Evolutionary conservation across 2,113 vertebrate genomes (phyloP), one percentile per base, ranked within the genome.

Genomic region (Calonectris borealis): DNA sequence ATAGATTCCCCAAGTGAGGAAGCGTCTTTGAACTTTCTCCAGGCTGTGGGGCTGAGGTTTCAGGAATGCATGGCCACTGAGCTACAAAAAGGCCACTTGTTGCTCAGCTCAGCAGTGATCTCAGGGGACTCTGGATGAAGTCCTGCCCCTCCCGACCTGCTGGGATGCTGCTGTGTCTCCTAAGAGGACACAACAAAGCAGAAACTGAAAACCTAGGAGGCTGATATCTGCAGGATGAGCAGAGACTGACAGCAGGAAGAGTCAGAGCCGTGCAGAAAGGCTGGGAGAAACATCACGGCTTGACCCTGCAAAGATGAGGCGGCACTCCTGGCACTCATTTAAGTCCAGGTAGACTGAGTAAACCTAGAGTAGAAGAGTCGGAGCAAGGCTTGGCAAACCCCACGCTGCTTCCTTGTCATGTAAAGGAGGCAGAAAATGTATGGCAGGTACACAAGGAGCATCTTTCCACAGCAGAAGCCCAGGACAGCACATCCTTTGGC

Each of bases 401-500:
- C 2, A 0, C 0, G 0, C 42, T 29, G 25, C 17, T 86, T 17
- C 13, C 13, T 51, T 40, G 31, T 44, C 83, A 22, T 0, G 0
- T 36, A 49, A 72, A 71, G 16, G 55, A 71, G 52, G n/a, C 26
- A 92, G 40, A 75, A 89, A 71, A 88, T 5, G 5, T 10, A 11
- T 1, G 6, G 57, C 22, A 64, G 19, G 25, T 57, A 76, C 82
- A 91, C 40, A 64, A 81, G 68, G 26, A 78, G 16, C 48, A 76
- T 40, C n/a, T 55, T 90, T 48, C 42, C 46, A 16, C 42, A 52
- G 52, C 15, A 51, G 46, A 91, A 94, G n/a, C 42, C 79, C 76
- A 83, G 78, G 44, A 76, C 81, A 96, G 77, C 25, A 66, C 44
- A 64, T 38, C 57, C 70, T 87, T 95, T 92, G 80, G 66, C 65